Evolutionary conservation across 1,140 invertebrate genomes (phyloP).

Genomic region (Brachystomella parvula): DNA sequence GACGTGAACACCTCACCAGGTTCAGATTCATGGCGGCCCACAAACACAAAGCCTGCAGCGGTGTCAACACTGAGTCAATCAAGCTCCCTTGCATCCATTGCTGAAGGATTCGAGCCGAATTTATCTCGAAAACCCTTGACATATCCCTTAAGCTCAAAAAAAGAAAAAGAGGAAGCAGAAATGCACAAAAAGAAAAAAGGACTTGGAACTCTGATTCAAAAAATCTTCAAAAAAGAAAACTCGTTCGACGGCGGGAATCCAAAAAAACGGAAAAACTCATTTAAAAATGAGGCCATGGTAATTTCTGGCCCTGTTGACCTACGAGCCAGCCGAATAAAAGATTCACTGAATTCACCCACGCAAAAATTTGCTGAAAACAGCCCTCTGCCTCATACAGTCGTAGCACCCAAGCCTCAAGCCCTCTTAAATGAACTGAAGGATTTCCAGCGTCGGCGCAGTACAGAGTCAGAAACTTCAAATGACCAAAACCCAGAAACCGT

Average conservation of each 20-base stretch:
- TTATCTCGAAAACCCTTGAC: constrained; percentile 1
- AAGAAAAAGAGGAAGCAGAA: background rate
- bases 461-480: no score
- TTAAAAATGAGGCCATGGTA: constrained; percentile 11
- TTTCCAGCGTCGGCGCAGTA: background rate
- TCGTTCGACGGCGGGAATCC: background rate
- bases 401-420: background rate
- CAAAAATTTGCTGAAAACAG: background rate
- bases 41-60: background rate
- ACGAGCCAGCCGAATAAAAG: background rate
- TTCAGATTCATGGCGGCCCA: background rate
- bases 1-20: no score
- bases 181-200: constrained; percentile 14
- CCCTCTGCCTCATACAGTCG: background rate
- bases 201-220: constrained; percentile 29
- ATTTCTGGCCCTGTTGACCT: constrained; percentile 36
- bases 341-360: background rate
- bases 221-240: constrained; percentile 34
- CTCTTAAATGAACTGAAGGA: background rate
- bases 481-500: no score
- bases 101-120: constrained; percentile 16
- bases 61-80: background rate
- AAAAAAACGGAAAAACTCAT: background rate
- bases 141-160: background rate
- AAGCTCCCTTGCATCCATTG: constrained; percentile 27